Conservation (phyloP, 2,888 invertebrate genomes). For the Epistrophe grossulariae region DNA sequence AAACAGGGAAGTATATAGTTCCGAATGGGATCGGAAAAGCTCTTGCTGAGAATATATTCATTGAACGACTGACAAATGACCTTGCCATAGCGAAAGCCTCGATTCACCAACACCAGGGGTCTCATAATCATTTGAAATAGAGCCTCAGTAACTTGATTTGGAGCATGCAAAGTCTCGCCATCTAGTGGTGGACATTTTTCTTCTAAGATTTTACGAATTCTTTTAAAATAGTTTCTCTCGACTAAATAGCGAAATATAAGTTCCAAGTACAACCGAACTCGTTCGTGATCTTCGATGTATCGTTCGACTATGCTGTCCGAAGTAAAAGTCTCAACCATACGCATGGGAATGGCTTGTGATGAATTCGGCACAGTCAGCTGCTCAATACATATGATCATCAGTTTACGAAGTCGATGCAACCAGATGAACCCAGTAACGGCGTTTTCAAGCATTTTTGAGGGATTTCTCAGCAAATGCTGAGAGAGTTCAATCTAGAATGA, state of each 20-base stretch:
- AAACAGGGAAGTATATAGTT: conserved; percentile 89
- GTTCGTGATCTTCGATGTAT: conserved; percentile 80
- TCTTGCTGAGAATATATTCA: conserved; percentile 87
- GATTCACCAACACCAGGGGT: conserved; percentile 87
- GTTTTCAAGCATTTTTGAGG: conserved; percentile 81
- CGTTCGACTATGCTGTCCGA: conserved; percentile 83
- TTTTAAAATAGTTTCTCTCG: conserved; percentile 87
- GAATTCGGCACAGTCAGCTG: conserved; percentile 81
- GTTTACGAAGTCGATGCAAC: conserved; percentile 82
- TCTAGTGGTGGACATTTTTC: conserved; percentile 88
- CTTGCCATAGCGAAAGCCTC: conserved; percentile 77
- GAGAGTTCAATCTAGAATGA: conserved; percentile 82
- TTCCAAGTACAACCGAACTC: conserved; percentile 81
- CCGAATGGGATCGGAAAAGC: conserved; percentile 88
- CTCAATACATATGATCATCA: conserved; percentile 82
- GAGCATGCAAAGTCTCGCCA: conserved; percentile 88
- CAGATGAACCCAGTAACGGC: conserved; percentile 80
- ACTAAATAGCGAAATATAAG: conserved; percentile 82
- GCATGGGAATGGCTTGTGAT: conserved; percentile 88
- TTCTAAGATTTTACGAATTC: conserved; percentile 89
- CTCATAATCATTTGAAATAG: conserved; percentile 90
- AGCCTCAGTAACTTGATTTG: conserved; percentile 89
- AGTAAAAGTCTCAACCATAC: conserved; percentile 92
- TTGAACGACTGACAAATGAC: conserved; percentile 85
- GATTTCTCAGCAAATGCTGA: conserved; percentile 82